phyloP scores from a whole-genome alignment of 2,888 invertebrate genomes.

The Creontiades dilutus region DNA sequence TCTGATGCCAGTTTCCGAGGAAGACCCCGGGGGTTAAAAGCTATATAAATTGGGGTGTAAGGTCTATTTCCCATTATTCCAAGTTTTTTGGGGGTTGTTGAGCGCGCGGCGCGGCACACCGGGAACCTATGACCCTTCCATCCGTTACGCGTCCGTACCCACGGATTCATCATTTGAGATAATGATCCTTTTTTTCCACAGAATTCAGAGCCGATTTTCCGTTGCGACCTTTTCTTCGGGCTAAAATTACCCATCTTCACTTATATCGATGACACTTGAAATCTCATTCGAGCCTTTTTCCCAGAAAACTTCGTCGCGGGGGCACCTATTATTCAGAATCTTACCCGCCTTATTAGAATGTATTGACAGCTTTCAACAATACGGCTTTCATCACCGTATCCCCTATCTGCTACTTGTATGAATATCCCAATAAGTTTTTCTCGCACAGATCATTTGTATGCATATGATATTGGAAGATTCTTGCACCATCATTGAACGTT shows the following conservation, averaged over 20 bases:
- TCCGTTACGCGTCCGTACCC: conserved; percentile 68
- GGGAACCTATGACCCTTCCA: conserved; percentile 26
- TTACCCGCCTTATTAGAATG: background rate
- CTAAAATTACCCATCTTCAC: background rate
- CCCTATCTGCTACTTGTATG: too few species aligned
- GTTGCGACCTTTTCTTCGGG: conserved; percentile 41
- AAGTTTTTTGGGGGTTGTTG: background rate
- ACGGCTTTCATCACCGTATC: background rate
- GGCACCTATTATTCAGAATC: conserved; percentile 26
- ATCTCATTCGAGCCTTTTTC: conserved; percentile 25
- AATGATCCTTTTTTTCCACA: conserved; percentile 47
- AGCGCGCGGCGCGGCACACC: background rate
- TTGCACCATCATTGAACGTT: too few species aligned
- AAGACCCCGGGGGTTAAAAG: conserved; percentile 61
- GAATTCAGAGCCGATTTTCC: conserved; percentile 57
- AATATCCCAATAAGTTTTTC: too few species aligned
- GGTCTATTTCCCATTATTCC: background rate
- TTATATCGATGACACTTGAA: conserved; percentile 57
- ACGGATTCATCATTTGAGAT: conserved; percentile 54
- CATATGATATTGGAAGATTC: too few species aligned
- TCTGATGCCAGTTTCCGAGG: background rate
- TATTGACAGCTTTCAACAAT: conserved; percentile 63
- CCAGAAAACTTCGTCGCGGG: background rate
- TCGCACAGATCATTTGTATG: too few species aligned
- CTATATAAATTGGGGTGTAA: conserved; percentile 68